Base-by-base conservation (phyloP, 2,888 invertebrate species). In the Melinaea marsaeus region DNA sequence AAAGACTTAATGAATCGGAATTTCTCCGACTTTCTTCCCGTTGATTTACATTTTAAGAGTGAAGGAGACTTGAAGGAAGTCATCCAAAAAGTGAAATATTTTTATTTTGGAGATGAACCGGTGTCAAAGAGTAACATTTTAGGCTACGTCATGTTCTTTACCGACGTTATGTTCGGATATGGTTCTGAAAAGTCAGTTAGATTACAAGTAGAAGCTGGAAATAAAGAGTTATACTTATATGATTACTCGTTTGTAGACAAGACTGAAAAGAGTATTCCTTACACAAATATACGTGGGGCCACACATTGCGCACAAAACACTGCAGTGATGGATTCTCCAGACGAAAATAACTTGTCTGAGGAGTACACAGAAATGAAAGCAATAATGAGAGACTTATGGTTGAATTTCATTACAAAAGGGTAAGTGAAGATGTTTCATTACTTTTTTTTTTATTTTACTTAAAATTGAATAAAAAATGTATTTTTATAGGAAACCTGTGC, bases 91-190 rank as follows among this genome's bases (percentile, higher is more conserved):
- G 61, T 83, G 0, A 84, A 81, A 58, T 48, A 66, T 13, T 78
- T 73, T 58, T 79, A 76, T 57, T 78, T 78, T 64, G 81, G 79
- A 3, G 65, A 76, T 1, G 66, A 79, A 34, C 63, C 72, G 0
- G 65, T 85, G 0, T 69, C 57, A 2, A 69, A 74, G 4, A 69
- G 75, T 0, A 77, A 70, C 37, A 64, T 82, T 60, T 65, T 79
- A n/a, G 60, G 60, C 2, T 85, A 72, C 55, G 68, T 84, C 0
- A 71, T 84, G 63, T 85, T 73, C 56, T 81, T 77, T 55, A 70
- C 79, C 2, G 90, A 94, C 90, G 60, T 75, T 0, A 55, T 75
- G 3, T 80, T 84, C 61, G 66, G 69, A 0, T 75, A 75, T 63
- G 67, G 79, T 1, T 73, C 72, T 11, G 55, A 81, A 4, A 66